phyloP scores from a whole-genome alignment of 2,888 invertebrate genomes.

The Eupithecia subumbrata region DNA sequence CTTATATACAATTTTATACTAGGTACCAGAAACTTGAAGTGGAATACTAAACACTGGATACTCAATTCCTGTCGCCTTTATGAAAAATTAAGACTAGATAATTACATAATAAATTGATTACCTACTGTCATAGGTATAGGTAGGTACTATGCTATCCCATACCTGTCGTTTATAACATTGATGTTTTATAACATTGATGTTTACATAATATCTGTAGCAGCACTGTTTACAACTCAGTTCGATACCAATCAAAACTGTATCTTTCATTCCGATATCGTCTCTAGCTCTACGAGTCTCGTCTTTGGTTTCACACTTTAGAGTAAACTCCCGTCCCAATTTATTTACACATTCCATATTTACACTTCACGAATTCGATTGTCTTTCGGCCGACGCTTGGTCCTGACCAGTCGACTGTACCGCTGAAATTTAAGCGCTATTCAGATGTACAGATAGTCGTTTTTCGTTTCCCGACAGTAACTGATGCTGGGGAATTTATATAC shows the following conservation, averaged over 20 bases:
- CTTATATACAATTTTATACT: slow-evolving; percentile 52
- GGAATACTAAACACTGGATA: slow-evolving; percentile 41
- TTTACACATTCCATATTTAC: slow-evolving; percentile 73
- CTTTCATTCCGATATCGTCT: slow-evolving; percentile 44
- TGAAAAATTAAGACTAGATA: slow-evolving; percentile 42
- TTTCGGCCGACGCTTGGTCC: slow-evolving; percentile 50
- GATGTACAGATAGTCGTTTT: slow-evolving; percentile 79
- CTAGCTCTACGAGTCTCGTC: slow-evolving; percentile 59
- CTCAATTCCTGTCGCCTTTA: slow-evolving; percentile 22
- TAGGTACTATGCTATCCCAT: background rate
- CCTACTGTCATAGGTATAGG: slow-evolving; percentile 20
- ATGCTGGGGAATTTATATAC: slow-evolving; percentile 81
- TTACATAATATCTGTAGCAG: background rate
- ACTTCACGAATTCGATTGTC: slow-evolving; percentile 67
- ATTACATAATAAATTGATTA: slow-evolving; percentile 21
- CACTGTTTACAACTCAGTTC: slow-evolving; percentile 29
- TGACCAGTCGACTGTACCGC: slow-evolving; percentile 44
- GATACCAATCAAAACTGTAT: slow-evolving; percentile 29
- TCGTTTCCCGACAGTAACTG: slow-evolving; percentile 74
- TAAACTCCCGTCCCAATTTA: slow-evolving; percentile 52
- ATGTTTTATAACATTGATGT: background rate
- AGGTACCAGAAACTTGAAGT: slow-evolving; percentile 45
- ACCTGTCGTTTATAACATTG: background rate
- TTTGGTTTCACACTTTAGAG: slow-evolving; percentile 73
- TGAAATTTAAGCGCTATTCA: slow-evolving; percentile 64